phyloP scores from a whole-genome alignment of 2,888 invertebrate genomes.

The Drosophila atroscutellata region DNA sequence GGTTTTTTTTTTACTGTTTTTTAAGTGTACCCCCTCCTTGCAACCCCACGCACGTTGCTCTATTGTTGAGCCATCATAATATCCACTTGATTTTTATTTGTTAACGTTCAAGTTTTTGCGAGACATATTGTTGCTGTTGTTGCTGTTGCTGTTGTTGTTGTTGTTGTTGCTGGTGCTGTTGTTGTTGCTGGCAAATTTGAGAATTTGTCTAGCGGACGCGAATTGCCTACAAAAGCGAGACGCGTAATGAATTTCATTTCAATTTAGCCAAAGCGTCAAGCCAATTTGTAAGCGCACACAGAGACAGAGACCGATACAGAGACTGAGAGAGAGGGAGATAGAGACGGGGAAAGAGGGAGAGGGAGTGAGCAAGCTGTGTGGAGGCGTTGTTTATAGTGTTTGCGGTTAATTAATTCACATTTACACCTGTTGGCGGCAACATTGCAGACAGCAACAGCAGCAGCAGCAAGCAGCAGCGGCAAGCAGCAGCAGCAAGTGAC shows the following conservation, averaged over 20 bases:
- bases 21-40: neutral
- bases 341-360: neutral
- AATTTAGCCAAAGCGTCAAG: constrained; percentile 69
- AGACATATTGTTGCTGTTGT: constrained; percentile 60
- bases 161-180: constrained; percentile 9
- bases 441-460: constrained; percentile 40
- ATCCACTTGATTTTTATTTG: constrained; percentile 66
- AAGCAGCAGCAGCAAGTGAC: constrained; percentile 38
- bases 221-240: constrained; percentile 47
- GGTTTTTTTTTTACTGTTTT: neutral
- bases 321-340: no score
- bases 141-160: constrained; percentile 15
- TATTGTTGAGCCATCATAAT: constrained; percentile 52
- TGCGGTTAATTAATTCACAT: constrained; percentile 85
- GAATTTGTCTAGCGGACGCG: constrained; percentile 59
- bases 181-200: constrained; percentile 47
- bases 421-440: constrained; percentile 82
- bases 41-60: neutral
- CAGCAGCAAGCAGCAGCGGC: constrained; percentile 17
- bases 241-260: constrained; percentile 75
- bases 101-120: constrained; percentile 30
- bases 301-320: constrained; percentile 7
- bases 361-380: neutral
- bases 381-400: constrained; percentile 82
- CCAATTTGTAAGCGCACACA: constrained; percentile 67